Base-by-base conservation (phyloP, 2,113 vertebrate species). In the Saimiri boliviensis region DNA sequence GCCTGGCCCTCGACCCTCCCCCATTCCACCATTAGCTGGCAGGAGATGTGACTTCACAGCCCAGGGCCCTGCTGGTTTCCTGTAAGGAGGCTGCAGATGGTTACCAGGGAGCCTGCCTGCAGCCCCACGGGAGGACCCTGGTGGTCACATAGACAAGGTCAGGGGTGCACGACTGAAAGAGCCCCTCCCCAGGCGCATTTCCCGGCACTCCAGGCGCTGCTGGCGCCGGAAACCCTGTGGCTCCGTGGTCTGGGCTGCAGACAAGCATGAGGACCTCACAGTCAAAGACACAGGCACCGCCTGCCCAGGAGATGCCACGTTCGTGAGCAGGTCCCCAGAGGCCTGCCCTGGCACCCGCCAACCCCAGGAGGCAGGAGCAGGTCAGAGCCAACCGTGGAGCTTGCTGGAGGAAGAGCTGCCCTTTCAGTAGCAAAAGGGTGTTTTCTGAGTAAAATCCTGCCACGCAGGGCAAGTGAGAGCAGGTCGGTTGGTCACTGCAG, bases 261-360 rank as follows among this genome's bases (percentile, higher is more conserved):
- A 16, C 5, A 32, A 79, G 37, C 21, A 2, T 5, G 1, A 11
- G 74, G 60, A 0, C 89, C 68, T 56, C 35, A 30, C 56, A 8
- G 80, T 70, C 68, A 70, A 19, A 8, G 66, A 6, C 1, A 0
- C 21, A 3, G 6, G 79, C 42, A 19, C 0, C 0, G 13, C 60
- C 40, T 4, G 0, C 35, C 45, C 1, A 3, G 8, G n/a, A 17
- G 19, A 21, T 70, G 14, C 84, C 54, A 16, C 2, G 0, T 32
- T 19, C 8, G 17, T 16, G 2, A 40, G 17, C 14, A 0, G 70
- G 71, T 88, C 92, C 66, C 63, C 81, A 42, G 56, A 3, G 25
- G 16, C 56, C 35, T 60, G n/a, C 70, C 0, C 0, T 13, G 27
- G 47, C 85, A 85, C 60, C 60, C 5, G 2, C 49, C 60, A 16